Evolutionary conservation across 2,797 vertebrate genomes (phyloP).

Genomic region (Syngnathus rostellatus): DNA sequence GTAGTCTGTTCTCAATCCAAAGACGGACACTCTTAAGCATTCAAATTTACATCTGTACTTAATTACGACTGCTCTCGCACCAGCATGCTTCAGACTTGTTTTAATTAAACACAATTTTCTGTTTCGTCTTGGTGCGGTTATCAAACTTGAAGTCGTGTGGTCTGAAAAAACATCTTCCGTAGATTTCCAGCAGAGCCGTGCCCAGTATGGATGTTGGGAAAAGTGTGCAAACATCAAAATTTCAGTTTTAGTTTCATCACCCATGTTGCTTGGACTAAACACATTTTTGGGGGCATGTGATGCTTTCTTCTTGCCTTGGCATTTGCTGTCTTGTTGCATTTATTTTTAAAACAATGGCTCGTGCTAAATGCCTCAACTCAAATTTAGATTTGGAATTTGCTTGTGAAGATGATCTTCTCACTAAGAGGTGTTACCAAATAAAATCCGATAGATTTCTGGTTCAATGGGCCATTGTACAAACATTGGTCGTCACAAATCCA

Average conservation of each 20-base stretch:
- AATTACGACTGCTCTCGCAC: neutral
- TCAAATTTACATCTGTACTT: neutral
- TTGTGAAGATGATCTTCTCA: too few relatives aligned
- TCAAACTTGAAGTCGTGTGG: too few relatives aligned
- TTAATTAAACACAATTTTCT: neutral
- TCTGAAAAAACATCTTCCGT: too few relatives aligned
- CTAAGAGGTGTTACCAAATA: too few relatives aligned
- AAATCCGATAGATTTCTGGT: too few relatives aligned
- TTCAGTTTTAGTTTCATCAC: too few relatives aligned
- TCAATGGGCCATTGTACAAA: too few relatives aligned
- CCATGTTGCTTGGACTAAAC: too few relatives aligned
- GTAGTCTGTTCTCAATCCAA: neutral
- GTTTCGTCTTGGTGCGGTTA: neutral
- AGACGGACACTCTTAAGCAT: neutral
- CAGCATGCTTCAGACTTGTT: too few relatives aligned
- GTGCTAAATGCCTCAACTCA: neutral
- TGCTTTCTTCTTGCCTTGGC: too few relatives aligned
- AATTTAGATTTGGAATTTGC: neutral
- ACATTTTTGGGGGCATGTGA: neutral
- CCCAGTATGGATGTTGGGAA: neutral
- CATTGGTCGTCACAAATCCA: too few relatives aligned
- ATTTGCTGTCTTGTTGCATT: neutral
- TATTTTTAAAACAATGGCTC: neutral
- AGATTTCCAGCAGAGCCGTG: too few relatives aligned
- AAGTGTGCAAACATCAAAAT: neutral